phyloP scores from a whole-genome alignment of 37 sponge, comb jelly and placozoan genomes.

The Petrosia ficiformis region DNA sequence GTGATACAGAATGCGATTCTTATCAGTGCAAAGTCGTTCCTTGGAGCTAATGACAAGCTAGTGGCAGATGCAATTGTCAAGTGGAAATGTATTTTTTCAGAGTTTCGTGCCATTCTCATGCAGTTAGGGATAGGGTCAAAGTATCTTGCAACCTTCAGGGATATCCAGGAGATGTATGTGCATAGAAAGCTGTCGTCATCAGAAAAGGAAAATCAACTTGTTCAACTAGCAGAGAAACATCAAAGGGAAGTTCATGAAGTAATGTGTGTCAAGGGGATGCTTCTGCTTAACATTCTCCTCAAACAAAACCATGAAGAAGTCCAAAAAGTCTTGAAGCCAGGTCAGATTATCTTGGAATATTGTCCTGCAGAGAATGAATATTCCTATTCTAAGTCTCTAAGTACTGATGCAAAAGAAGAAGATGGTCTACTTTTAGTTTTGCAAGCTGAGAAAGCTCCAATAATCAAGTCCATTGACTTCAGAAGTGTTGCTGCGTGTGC shows the following conservation, averaged over 20 bases:
- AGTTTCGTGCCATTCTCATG: conserved; percentile 20
- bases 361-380: conserved; percentile 23
- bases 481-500: conserved; percentile 26
- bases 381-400: conserved; percentile 17
- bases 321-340: conserved; percentile 13
- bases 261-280: conserved; percentile 8
- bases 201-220: conserved; percentile 10
- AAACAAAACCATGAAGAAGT: background rate
- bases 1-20: conserved; percentile 19
- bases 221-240: conserved; percentile 2
- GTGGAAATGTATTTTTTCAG: conserved; percentile 32
- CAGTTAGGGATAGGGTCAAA: conserved; percentile 9
- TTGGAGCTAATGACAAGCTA: conserved; percentile 1
- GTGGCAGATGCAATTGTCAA: conserved; percentile 5
- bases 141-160: conserved; percentile 7
- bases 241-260: conserved; percentile 8
- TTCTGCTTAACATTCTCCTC: background rate
- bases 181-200: no score
- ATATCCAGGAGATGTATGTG: background rate
- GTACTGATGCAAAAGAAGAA: background rate
- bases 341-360: conserved; percentile 20
- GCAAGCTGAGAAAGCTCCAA: background rate
- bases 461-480: conserved; percentile 16
- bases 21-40: conserved; percentile 13
- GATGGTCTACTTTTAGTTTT: conserved; percentile 10